phyloP scores from a whole-genome alignment of 2,797 vertebrate genomes.

The Molothrus ater region DNA sequence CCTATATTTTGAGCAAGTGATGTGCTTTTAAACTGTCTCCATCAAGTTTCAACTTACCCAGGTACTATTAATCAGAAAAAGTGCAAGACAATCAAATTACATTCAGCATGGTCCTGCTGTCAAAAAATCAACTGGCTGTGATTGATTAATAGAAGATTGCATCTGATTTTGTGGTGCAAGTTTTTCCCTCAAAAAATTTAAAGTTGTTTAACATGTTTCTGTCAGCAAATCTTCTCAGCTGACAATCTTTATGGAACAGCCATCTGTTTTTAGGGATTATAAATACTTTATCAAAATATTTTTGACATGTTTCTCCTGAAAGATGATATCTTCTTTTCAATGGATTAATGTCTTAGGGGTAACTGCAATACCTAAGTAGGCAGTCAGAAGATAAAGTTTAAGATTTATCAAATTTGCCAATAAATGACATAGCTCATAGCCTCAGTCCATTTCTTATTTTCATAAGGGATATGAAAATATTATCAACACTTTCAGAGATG shows the following conservation, averaged over 20 bases:
- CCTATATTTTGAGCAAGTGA: neutral
- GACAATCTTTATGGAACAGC: slow-evolving; percentile 70
- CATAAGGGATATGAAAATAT: slow-evolving; percentile 39
- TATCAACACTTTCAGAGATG: neutral
- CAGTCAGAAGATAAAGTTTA: slow-evolving; percentile 62
- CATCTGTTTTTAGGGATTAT: slow-evolving; percentile 77
- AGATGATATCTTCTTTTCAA: slow-evolving; percentile 69
- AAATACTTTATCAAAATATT: slow-evolving; percentile 79
- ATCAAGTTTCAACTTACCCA: neutral
- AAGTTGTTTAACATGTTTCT: slow-evolving; percentile 67
- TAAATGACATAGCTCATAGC: neutral
- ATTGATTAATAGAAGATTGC: slow-evolving; percentile 69
- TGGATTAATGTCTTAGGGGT: slow-evolving; percentile 69
- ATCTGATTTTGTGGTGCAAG: slow-evolving; percentile 45
- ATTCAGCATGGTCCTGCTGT: slow-evolving; percentile 43
- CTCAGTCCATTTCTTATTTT: slow-evolving; percentile 1
- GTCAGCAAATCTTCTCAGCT: slow-evolving; percentile 72
- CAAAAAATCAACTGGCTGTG: slow-evolving; percentile 61
- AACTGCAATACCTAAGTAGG: slow-evolving; percentile 66
- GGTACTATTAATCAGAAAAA: slow-evolving; percentile 48
- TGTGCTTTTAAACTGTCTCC: neutral
- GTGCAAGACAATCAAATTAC: slow-evolving; percentile 41
- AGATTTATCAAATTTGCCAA: slow-evolving; percentile 66
- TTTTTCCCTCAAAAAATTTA: neutral
- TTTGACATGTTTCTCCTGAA: slow-evolving; percentile 71